These are phyloP conservation scores for Dreissena polymorpha DNA, from an alignment of 1,140 invertebrate genomes.

Conservation along the genomic window DNA sequence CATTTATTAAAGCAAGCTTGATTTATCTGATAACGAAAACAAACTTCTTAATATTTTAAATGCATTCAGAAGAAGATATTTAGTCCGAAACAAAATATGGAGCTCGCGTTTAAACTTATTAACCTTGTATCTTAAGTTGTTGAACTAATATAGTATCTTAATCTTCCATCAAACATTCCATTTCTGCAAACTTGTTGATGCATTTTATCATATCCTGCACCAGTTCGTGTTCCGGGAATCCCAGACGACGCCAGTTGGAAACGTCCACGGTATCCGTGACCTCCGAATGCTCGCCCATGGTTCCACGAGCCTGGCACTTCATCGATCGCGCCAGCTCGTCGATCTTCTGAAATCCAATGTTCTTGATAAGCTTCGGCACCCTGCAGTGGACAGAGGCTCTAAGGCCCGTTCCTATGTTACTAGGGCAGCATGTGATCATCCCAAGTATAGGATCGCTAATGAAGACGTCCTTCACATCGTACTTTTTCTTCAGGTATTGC, in stretches of 20 bases:
- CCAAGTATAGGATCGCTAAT: slow-evolving; percentile 21
- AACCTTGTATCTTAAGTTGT: no score
- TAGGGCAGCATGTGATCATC: slow-evolving; percentile 41
- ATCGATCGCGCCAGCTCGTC: background rate
- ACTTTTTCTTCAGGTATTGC: background rate
- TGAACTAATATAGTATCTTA: background rate
- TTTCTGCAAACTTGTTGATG: slow-evolving; percentile 1
- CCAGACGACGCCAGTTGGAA: slow-evolving; percentile 24
- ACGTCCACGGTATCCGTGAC: slow-evolving; percentile 20
- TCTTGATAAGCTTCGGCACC: slow-evolving; percentile 21
- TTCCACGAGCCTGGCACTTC: slow-evolving; percentile 25
- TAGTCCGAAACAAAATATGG: no score
- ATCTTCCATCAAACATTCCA: background rate
- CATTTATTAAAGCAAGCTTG: no score
- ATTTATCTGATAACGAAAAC: no score
- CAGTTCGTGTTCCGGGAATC: slow-evolving; percentile 14
- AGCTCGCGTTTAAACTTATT: no score
- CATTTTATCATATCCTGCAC: slow-evolving; percentile 21
- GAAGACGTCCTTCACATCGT: background rate
- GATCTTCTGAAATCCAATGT: slow-evolving; percentile 12
- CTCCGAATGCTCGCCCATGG: slow-evolving; percentile 14
- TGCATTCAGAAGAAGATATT: no score
- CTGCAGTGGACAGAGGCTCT: slow-evolving; percentile 33
- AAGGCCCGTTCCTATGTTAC: slow-evolving; percentile 24
- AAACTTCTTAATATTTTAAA: no score